Evolutionary conservation across 2,113 vertebrate species (phyloP).

Genomic region (Loxodonta africana): DNA sequence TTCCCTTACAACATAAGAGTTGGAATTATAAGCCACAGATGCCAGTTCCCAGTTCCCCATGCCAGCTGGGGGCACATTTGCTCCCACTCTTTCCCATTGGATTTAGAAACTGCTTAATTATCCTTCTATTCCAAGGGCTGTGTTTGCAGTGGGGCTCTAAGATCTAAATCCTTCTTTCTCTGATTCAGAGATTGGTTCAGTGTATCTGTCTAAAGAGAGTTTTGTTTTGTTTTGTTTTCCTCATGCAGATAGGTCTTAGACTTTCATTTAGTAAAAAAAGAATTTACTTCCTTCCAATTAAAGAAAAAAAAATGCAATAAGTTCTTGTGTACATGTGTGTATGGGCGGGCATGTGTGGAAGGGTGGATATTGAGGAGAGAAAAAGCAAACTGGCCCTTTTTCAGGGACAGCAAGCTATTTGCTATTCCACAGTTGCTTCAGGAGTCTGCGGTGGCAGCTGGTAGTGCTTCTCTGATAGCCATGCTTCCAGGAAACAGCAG

Average conservation of each 20-base stretch:
- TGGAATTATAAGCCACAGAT: conserved; percentile 81
- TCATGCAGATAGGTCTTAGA: background rate
- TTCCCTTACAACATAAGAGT: conserved; percentile 68
- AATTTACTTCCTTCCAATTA: background rate
- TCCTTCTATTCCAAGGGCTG: conserved; percentile 58
- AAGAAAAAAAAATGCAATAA: background rate
- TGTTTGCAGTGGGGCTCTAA: conserved; percentile 51
- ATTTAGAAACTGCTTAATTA: conserved; percentile 78
- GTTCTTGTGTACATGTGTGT: background rate
- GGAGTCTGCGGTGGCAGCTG: conserved; percentile 83
- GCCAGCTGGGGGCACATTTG: conserved; percentile 78
- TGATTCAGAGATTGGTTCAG: conserved; percentile 3
- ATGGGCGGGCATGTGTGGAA: background rate
- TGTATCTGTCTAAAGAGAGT: background rate
- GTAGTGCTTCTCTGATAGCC: conserved; percentile 68
- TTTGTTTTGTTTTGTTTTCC: background rate
- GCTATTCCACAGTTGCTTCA: conserved; percentile 83
- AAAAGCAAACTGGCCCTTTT: conserved; percentile 62
- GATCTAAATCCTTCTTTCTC: conserved; percentile 43
- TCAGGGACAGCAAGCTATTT: conserved; percentile 79
- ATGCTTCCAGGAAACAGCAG: conserved; percentile 81
- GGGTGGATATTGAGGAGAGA: background rate
- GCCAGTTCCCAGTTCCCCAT: conserved; percentile 69
- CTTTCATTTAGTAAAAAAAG: conserved; percentile 26
- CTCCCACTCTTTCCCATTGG: conserved; percentile 72